These are phyloP conservation scores for Cantharis flavilabris DNA, from an alignment of 2,888 invertebrate species.

Conservation along the genomic window DNA sequence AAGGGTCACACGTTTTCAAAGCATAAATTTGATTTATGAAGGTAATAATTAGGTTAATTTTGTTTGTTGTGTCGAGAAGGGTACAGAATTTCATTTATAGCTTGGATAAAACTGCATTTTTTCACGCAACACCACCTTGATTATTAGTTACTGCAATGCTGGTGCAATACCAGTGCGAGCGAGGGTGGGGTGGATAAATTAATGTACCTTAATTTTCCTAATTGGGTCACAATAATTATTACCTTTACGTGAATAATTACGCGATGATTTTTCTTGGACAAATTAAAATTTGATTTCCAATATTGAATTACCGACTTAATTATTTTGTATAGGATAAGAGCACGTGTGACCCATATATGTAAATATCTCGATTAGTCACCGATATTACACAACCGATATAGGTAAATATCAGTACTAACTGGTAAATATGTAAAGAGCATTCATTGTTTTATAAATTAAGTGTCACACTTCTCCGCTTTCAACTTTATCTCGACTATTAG, in stretches of 20 bases:
- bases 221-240: constrained; percentile 11
- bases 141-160: constrained; percentile 12
- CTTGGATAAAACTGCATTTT: constrained; percentile 16
- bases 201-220: constrained; percentile 10
- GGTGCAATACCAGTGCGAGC: not conserved
- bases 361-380: constrained; percentile 11
- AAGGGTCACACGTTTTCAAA: not conserved
- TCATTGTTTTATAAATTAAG: constrained; percentile 3
- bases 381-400: constrained; percentile 10
- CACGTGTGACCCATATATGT: constrained; percentile 14
- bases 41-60: constrained; percentile 8
- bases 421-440: constrained; percentile 12
- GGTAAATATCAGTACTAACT: not conserved
- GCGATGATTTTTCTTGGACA: not conserved
- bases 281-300: not conserved
- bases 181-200: constrained; percentile 1
- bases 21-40: constrained; percentile 3
- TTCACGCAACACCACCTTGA: constrained; percentile 15
- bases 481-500: constrained; percentile 1
- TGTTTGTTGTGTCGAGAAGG: constrained; percentile 9
- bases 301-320: not conserved
- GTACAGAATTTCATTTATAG: constrained; percentile 2
- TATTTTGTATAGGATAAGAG: not conserved
- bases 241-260: not conserved
- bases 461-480: constrained; percentile 11